Evolutionary conservation across 92 coral and sea anemone species (phyloP).

Genomic region (Paragorgia papillata): DNA sequence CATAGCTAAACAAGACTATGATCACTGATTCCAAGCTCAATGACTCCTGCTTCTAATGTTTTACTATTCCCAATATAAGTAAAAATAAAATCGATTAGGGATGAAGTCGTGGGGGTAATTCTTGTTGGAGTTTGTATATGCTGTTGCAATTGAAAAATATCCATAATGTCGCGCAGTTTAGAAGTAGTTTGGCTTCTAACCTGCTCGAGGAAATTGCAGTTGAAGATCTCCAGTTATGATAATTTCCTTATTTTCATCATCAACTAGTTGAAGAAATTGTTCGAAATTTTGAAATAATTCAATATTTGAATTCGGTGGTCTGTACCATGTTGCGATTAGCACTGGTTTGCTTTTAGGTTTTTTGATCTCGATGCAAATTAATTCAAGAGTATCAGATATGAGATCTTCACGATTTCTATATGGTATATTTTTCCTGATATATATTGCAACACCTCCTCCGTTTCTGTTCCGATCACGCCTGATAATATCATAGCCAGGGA

Average conservation of each 20-base stretch:
- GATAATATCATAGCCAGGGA: not conserved
- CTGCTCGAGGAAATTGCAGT: constrained; percentile 1
- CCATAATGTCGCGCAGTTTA: too few species aligned
- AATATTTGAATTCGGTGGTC: not conserved
- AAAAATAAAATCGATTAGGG: too few species aligned
- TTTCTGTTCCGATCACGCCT: constrained; percentile 1
- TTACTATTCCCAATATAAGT: not conserved
- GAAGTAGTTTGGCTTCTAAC: not conserved
- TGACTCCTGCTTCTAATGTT: not conserved
- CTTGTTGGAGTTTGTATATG: too few species aligned
- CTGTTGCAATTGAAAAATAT: not conserved
- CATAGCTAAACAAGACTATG: not conserved
- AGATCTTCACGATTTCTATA: not conserved
- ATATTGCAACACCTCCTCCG: not conserved
- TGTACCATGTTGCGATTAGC: not conserved
- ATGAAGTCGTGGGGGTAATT: too few species aligned
- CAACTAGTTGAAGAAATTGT: not conserved
- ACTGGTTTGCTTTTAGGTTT: not conserved
- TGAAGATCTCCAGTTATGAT: constrained; percentile 16
- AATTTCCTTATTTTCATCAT: constrained; percentile 5
- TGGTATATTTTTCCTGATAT: not conserved
- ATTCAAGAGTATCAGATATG: not conserved
- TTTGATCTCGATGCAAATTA: not conserved
- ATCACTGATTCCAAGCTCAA: not conserved
- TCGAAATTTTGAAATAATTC: not conserved